Conservation (phyloP, 53 echinoderm and acorn worm genomes). For the Antedon mediterranea region DNA sequence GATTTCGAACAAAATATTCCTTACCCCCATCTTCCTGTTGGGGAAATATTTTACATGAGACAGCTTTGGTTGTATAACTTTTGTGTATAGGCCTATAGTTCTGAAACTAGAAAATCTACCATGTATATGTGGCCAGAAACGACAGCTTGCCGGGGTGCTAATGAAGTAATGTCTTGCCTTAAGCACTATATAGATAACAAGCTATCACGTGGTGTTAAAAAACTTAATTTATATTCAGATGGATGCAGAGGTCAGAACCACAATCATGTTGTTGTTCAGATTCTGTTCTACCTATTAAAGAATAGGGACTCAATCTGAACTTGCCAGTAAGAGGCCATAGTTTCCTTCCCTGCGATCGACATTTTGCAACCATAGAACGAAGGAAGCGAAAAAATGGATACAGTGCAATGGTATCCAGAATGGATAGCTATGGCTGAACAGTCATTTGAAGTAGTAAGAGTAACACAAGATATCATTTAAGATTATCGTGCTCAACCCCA, state of each 20-base stretch:
- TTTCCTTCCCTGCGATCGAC: slow-evolving; percentile 8
- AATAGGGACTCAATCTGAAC: too few relatives aligned
- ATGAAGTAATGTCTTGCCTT: too few relatives aligned
- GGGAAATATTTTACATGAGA: slow-evolving; percentile 11
- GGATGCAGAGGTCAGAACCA: slow-evolving; percentile 16
- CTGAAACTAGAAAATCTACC: neutral
- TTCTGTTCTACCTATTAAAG: neutral
- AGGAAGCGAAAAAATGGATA: neutral
- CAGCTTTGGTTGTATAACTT: slow-evolving; percentile 21
- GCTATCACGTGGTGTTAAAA: neutral
- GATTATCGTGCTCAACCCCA: too few relatives aligned
- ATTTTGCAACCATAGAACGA: slow-evolving; percentile 17
- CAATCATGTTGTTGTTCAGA: slow-evolving; percentile 8
- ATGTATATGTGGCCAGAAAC: slow-evolving; percentile 19
- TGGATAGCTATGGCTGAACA: slow-evolving; percentile 6
- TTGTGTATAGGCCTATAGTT: slow-evolving; percentile 5
- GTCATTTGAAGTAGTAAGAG: neutral
- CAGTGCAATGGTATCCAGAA: neutral
- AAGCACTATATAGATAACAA: neutral
- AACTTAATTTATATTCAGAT: slow-evolving; percentile 3
- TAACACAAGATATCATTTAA: neutral
- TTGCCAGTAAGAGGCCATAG: slow-evolving; percentile 13
- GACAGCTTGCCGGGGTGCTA: neutral
- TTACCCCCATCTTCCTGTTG: slow-evolving; percentile 20
- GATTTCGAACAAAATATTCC: slow-evolving; percentile 16